Evolutionary conservation across 2,113 vertebrate genomes (phyloP).

Genomic region (Mobula hypostoma): DNA sequence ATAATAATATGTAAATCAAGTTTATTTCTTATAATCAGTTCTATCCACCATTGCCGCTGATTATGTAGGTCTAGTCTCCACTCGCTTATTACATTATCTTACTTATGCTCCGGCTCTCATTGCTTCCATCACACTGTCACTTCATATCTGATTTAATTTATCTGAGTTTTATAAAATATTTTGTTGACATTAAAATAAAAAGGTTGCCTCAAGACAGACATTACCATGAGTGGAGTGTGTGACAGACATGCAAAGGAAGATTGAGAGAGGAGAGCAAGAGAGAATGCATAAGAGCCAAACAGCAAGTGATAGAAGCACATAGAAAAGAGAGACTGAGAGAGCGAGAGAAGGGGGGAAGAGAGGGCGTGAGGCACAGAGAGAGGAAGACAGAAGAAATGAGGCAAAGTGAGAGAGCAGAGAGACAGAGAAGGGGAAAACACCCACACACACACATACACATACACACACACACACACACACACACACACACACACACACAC

Average conservation of each 20-base stretch:
- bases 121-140: background rate
- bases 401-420: background rate
- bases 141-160: conserved; percentile 15
- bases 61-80: background rate
- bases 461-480: no score
- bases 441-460: no score
- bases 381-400: background rate
- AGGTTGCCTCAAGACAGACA: background rate
- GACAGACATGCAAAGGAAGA: background rate
- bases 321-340: background rate
- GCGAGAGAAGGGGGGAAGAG: background rate
- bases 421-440: background rate
- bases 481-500: no score
- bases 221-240: background rate
- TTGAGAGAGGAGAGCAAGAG: no score
- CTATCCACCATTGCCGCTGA: background rate
- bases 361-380: no score
- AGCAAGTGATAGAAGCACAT: no score
- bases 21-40: conserved; percentile 15
- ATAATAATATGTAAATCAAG: conserved; percentile 3
- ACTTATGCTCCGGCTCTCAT: background rate
- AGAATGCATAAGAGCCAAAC: no score
- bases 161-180: background rate
- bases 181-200: conserved; percentile 2
- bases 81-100: conserved; percentile 3